A percentile compares a stretch with the other conserved stretches of the same genome.
Conservation (phyloP, 2,797 vertebrate genomes). For the Gymnothorax javanicus region DNA sequence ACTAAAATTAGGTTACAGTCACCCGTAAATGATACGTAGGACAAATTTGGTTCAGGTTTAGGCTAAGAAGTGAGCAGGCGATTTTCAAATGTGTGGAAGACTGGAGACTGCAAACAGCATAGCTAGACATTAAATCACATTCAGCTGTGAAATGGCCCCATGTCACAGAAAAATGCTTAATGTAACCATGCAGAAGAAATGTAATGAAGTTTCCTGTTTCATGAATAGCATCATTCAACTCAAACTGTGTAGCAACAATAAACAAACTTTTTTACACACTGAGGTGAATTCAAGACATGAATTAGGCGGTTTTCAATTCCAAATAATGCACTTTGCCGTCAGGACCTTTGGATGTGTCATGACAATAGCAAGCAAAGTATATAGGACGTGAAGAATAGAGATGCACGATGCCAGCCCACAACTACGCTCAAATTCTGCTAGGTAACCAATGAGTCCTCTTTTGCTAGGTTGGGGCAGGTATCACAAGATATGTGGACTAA, state of each 20-base stretch:
- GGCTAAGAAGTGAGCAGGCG: background rate
- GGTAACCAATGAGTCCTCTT: background rate
- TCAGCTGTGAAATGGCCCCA: background rate
- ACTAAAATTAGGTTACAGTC: background rate
- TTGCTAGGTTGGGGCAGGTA: background rate
- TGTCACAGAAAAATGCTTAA: background rate
- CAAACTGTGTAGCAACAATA: background rate
- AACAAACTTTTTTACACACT: background rate
- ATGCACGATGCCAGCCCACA: background rate
- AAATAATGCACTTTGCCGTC: background rate
- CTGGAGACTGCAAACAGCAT: background rate
- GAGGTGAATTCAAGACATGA: background rate
- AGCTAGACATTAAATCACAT: background rate
- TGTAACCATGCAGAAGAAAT: background rate
- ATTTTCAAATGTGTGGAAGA: background rate
- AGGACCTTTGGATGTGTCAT: background rate
- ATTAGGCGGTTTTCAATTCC: background rate
- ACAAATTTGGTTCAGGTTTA: background rate
- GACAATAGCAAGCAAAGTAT: no score
- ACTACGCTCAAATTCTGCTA: background rate
- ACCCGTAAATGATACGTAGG: background rate
- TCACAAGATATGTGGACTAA: background rate
- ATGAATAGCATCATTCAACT: slow-evolving; percentile 6
- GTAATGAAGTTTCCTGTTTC: background rate
- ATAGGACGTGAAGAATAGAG: background rate